Conservation (phyloP, 2,113 vertebrate genomes). For the Pseudorasbora parva region DNA sequence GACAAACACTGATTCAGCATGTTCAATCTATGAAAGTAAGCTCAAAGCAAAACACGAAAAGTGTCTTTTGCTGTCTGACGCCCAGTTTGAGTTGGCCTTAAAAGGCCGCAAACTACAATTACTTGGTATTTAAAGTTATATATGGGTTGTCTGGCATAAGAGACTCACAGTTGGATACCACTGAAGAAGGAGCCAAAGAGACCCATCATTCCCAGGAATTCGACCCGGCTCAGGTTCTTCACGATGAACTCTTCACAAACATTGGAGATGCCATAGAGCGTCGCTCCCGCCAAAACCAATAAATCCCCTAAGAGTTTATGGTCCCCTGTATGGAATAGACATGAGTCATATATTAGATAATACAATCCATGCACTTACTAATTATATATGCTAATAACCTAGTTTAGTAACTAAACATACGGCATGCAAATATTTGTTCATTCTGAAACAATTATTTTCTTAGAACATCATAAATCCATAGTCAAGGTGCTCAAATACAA, state of each 20-base stretch:
- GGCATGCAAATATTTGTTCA: too few species aligned
- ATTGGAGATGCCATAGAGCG: constrained; percentile 88
- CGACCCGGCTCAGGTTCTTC: constrained; percentile 90
- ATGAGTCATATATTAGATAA: not conserved
- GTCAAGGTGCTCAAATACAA: too few species aligned
- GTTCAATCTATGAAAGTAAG: too few species aligned
- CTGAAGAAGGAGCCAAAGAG: constrained; percentile 98
- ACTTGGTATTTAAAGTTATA: not conserved
- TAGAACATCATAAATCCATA: too few species aligned
- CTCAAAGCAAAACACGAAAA: too few species aligned
- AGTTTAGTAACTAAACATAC: not conserved
- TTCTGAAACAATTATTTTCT: too few species aligned
- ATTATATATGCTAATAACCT: not conserved
- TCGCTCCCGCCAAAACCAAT: constrained; percentile 89
- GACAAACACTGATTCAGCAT: too few species aligned
- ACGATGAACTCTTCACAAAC: constrained; percentile 95
- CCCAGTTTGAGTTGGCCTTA: too few species aligned
- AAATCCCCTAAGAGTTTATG: constrained; percentile 93
- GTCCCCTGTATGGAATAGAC: constrained; percentile 77
- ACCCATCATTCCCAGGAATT: constrained; percentile 95
- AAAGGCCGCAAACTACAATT: not conserved
- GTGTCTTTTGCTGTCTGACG: too few species aligned
- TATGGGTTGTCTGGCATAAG: not conserved
- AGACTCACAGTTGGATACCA: constrained; percentile 94
- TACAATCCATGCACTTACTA: not conserved